Evolutionary conservation across 2,797 vertebrate species (phyloP).

Genomic region (Percopsis omiscomaycus): DNA sequence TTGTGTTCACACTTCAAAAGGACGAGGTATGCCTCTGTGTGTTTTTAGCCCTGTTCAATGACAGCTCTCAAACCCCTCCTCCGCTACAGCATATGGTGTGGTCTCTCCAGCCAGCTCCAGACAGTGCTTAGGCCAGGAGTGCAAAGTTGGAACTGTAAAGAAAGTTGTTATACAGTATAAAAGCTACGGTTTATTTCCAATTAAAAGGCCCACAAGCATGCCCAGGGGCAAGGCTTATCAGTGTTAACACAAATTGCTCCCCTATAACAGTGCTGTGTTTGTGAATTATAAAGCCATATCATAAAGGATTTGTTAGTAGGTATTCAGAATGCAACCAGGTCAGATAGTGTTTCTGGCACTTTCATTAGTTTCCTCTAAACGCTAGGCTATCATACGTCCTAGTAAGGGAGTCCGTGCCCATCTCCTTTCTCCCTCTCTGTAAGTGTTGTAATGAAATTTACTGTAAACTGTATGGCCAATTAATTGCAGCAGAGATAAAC

Average conservation of each 20-base stretch:
- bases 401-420: too few species aligned
- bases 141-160: too few species aligned
- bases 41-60: conserved; percentile 38
- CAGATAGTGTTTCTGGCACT: conserved; percentile 46
- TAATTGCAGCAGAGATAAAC: conserved; percentile 68
- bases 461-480: conserved; percentile 70
- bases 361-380: conserved; percentile 36
- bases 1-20: conserved; percentile 57
- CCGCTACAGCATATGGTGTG: too few species aligned
- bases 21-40: conserved; percentile 38
- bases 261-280: conserved; percentile 23
- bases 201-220: conserved; percentile 28
- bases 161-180: too few species aligned
- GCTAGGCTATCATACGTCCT: conserved; percentile 16
- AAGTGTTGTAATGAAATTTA: conserved; percentile 65
- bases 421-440: conserved; percentile 1
- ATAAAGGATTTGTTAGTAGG: neutral
- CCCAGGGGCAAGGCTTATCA: conserved; percentile 9
- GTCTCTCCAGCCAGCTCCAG: too few species aligned
- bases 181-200: neutral
- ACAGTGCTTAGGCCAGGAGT: too few species aligned
- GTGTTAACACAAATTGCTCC: conserved; percentile 21
- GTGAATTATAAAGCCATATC: neutral
- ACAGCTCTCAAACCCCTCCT: too few species aligned
- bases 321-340: neutral